phyloP scores from a whole-genome alignment of 2,797 vertebrate genomes.

The Anguilla obscura region DNA sequence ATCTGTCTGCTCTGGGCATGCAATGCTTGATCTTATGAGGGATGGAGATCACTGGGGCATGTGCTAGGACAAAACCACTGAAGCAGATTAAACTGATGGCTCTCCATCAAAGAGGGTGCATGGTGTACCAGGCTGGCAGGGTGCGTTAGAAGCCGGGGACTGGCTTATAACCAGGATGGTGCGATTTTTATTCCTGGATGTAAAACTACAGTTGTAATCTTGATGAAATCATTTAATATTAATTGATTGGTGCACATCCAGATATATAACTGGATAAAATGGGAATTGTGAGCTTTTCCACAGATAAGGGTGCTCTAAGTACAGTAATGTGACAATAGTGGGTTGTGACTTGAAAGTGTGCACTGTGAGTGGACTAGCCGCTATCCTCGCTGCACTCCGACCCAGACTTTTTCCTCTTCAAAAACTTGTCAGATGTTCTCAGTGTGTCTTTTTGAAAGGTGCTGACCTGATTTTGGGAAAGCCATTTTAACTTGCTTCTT shows the following conservation, averaged over 20 bases:
- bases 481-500: neutral
- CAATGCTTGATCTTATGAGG: neutral
- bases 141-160: neutral
- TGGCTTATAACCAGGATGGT: neutral
- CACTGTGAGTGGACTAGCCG: neutral
- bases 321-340: neutral
- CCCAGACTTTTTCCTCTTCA: neutral
- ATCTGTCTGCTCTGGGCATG: neutral
- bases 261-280: neutral
- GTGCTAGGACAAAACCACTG: neutral
- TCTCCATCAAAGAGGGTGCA: neutral
- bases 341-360: neutral
- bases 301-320: neutral
- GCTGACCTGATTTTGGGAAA: conserved; percentile 10
- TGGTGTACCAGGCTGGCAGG: neutral
- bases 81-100: neutral
- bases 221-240: neutral
- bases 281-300: neutral
- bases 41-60: neutral
- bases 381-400: neutral
- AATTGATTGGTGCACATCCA: neutral
- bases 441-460: neutral
- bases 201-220: neutral
- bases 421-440: neutral
- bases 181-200: neutral